Evolutionary conservation across 64 coral and sea anemone species (phyloP).

Genomic region (Exaiptasia diaphana): DNA sequence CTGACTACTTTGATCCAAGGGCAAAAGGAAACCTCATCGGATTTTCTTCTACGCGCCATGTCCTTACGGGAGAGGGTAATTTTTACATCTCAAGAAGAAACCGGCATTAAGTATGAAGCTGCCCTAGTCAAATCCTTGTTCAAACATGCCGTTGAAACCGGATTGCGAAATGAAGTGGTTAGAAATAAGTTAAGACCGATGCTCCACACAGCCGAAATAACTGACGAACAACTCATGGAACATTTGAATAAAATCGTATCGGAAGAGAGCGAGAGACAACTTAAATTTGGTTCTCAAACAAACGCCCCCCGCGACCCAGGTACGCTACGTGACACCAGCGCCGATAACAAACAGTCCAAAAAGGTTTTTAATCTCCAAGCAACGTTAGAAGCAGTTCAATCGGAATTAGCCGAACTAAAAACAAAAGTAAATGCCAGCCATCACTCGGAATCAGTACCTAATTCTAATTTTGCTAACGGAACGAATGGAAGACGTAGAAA

Average conservation of each 20-base stretch:
- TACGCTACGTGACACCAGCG: neutral
- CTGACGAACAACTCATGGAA: slow-evolving; percentile 38
- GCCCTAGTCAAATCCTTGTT: slow-evolving; percentile 23
- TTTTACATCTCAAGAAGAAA: slow-evolving; percentile 11
- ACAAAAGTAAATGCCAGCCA: slow-evolving; percentile 37
- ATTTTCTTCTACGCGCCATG: slow-evolving; percentile 38
- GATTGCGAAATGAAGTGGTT: slow-evolving; percentile 29
- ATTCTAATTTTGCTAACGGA: too few species aligned
- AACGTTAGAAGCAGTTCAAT: slow-evolving; percentile 28
- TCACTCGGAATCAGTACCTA: too few species aligned
- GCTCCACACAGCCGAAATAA: slow-evolving; percentile 15
- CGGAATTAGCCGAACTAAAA: slow-evolving; percentile 32
- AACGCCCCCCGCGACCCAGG: neutral
- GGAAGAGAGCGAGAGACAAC: slow-evolving; percentile 37
- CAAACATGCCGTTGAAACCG: slow-evolving; percentile 24
- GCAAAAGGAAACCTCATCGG: slow-evolving; percentile 52
- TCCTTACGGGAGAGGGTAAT: neutral
- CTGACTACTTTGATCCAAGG: slow-evolving; percentile 27
- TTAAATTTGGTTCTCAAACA: slow-evolving; percentile 25
- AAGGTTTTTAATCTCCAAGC: slow-evolving; percentile 32
- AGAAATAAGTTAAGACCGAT: slow-evolving; percentile 41
- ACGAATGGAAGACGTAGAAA: too few species aligned
- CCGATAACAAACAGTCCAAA: neutral
- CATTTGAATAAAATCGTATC: slow-evolving; percentile 42
- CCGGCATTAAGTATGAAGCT: slow-evolving; percentile 17